Evolutionary conservation across 2,797 vertebrate genomes (phyloP).

Genomic region (Takifugu rubripes): DNA sequence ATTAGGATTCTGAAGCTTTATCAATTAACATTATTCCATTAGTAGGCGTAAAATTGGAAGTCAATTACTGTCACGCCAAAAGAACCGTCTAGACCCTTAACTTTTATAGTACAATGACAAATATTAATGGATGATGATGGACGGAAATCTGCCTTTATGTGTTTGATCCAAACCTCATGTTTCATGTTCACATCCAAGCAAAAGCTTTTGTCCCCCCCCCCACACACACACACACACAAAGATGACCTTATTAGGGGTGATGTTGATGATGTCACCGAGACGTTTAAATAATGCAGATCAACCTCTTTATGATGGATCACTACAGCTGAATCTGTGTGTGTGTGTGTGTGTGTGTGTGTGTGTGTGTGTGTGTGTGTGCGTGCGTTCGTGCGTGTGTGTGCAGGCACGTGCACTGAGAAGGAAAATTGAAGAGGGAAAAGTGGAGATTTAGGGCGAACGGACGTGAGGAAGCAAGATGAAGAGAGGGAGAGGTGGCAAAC

Average conservation of each 20-base stretch:
- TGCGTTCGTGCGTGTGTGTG: conserved; percentile 2
- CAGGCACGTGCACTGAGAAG: conserved; percentile 12
- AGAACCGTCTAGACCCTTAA: no score
- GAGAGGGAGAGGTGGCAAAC: conserved; percentile 29
- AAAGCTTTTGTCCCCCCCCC: conserved; percentile 15
- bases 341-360: conserved; percentile 1
- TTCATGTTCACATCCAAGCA: no score
- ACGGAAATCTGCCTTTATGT: no score
- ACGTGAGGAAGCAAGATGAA: conserved; percentile 47
- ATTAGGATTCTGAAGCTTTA: no score
- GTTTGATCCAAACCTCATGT: no score
- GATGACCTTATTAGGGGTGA: conserved; percentile 52
- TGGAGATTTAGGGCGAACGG: conserved; percentile 52
- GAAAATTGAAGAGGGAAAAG: conserved; percentile 8
- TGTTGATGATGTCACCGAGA: conserved; percentile 53
- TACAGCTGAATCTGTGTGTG: conserved; percentile 2
- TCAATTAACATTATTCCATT: no score
- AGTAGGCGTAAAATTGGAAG: no score
- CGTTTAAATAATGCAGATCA: conserved; percentile 32
- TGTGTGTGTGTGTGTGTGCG: conserved; percentile 10
- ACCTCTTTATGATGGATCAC: conserved; percentile 51
- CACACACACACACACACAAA: conserved; percentile 26
- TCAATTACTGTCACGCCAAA: no score
- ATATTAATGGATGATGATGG: no score
- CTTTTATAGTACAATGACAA: no score